Conservation (phyloP, 2,797 vertebrate species). For the Pangasius djambal region DNA sequence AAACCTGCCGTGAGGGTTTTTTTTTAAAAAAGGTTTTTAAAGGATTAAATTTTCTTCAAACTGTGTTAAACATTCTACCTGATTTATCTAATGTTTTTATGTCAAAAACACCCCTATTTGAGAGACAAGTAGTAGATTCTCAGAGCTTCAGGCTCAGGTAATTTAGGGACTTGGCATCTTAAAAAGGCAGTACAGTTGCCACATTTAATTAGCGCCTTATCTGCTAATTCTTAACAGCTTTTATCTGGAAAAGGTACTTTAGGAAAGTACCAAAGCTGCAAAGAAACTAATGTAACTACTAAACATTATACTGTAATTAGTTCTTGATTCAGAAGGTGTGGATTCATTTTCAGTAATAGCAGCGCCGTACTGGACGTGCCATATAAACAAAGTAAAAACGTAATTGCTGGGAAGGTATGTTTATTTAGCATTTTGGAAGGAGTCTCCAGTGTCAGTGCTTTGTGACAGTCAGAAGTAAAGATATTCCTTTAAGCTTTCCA, state of each 20-base stretch:
- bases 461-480: background rate
- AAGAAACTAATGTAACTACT: background rate
- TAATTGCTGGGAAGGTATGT: too few species aligned
- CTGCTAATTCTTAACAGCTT: background rate
- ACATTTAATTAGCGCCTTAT: background rate
- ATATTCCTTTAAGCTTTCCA: too few species aligned
- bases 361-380: background rate
- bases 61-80: background rate
- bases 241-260: background rate
- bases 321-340: background rate
- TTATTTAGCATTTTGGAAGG: background rate
- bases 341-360: background rate
- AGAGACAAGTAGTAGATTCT: background rate
- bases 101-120: background rate
- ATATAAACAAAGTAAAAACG: background rate
- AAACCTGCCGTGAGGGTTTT: background rate
- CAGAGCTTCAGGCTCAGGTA: background rate
- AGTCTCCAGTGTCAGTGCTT: background rate
- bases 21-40: background rate
- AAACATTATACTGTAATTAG: background rate
- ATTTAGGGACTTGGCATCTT: background rate
- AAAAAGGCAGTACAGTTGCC: background rate
- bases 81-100: background rate
- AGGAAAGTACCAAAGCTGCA: background rate
- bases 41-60: background rate